phyloP scores from a whole-genome alignment of 2,113 vertebrate species.

The Prolemur simus region DNA sequence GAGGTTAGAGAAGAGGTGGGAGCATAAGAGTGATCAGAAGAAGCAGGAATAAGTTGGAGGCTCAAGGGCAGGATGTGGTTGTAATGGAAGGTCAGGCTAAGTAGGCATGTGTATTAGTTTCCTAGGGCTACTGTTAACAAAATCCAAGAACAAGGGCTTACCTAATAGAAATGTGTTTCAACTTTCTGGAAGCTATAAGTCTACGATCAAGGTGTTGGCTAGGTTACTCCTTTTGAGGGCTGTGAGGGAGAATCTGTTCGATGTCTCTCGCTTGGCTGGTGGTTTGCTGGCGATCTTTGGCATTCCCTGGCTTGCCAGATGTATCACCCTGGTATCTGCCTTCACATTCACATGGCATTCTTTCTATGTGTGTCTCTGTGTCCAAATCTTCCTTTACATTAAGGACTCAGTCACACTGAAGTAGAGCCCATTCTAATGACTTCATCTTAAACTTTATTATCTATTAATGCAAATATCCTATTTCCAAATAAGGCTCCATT shows the following conservation, averaged over 20 bases:
- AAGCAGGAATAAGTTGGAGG: neutral
- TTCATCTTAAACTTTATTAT: neutral
- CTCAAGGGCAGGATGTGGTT: neutral
- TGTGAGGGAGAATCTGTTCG: neutral
- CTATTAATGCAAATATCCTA: neutral
- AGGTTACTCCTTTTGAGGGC: neutral
- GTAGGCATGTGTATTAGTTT: neutral
- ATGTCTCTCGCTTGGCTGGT: neutral
- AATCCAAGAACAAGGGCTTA: neutral
- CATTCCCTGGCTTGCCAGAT: neutral
- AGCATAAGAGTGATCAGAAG: neutral
- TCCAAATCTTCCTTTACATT: neutral
- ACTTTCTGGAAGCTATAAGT: neutral
- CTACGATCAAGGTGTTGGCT: neutral
- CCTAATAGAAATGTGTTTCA: neutral
- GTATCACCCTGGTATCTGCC: neutral
- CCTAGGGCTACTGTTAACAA: neutral
- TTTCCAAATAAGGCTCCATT: constrained; percentile 2
- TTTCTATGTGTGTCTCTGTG: neutral
- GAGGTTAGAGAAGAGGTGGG: neutral
- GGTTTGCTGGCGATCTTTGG: neutral
- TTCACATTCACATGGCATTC: neutral
- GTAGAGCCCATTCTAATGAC: neutral
- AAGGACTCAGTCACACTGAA: neutral
- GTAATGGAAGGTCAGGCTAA: neutral